phyloP scores from a whole-genome alignment of 1,140 invertebrate species.

The Panagrolaimus sp. region DNA sequence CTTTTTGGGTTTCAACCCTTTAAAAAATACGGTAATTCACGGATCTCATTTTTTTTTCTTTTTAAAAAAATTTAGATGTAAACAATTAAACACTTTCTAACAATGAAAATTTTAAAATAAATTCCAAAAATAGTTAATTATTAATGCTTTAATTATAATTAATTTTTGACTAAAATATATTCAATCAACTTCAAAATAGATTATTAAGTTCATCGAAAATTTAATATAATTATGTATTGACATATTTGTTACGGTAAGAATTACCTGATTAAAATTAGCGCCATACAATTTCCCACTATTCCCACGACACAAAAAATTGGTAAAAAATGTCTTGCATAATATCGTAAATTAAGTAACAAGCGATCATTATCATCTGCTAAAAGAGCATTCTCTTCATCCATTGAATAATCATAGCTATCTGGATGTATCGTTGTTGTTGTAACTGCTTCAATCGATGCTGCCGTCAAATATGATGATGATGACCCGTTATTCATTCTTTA shows the following conservation, averaged over 20 bases:
- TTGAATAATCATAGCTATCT: background rate
- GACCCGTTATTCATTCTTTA: too few relatives aligned
- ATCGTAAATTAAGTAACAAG: slow-evolving; percentile 38
- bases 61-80: too few relatives aligned
- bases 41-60: too few relatives aligned
- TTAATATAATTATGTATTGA: too few relatives aligned
- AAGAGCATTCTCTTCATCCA: background rate
- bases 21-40: too few relatives aligned
- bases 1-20: too few relatives aligned
- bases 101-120: background rate
- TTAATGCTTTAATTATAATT: slow-evolving; percentile 3
- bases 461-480: background rate
- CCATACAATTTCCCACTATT: slow-evolving; percentile 50
- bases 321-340: slow-evolving; percentile 47
- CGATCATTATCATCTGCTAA: slow-evolving; percentile 24
- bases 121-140: background rate
- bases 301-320: slow-evolving; percentile 50
- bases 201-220: too few relatives aligned
- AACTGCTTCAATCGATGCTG: too few relatives aligned
- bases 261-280: slow-evolving; percentile 43
- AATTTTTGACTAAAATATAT: too few relatives aligned
- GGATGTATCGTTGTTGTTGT: background rate
- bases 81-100: background rate
- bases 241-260: background rate
- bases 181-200: too few relatives aligned